phyloP scores from a whole-genome alignment of 2,888 invertebrate species.

The Drosophila cyrtoloma region DNA sequence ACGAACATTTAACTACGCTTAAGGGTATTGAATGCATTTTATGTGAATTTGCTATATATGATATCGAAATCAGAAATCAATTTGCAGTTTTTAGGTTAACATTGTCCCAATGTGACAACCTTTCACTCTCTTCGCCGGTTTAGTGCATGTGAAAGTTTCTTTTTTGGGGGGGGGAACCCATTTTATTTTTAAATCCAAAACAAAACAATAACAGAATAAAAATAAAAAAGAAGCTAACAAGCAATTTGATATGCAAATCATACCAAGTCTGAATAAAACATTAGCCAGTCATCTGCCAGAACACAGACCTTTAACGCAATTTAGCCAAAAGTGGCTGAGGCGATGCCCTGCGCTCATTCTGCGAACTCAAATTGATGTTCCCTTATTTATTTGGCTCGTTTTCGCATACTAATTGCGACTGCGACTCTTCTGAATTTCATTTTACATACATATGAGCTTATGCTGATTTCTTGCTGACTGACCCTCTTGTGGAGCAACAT shows the following conservation, averaged over 20 bases:
- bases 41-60: conserved; percentile 15
- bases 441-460: conserved; percentile 29
- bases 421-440: conserved; percentile 21
- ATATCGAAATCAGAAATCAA: conserved; percentile 15
- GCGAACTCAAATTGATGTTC: conserved; percentile 32
- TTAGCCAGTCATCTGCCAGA: conserved; percentile 51
- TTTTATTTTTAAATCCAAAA: conserved; percentile 39
- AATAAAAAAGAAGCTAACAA: conserved; percentile 53
- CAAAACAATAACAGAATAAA: background rate
- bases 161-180: conserved; percentile 24
- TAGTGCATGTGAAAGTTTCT: conserved; percentile 57
- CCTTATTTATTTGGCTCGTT: conserved; percentile 40
- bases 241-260: conserved; percentile 77
- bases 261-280: conserved; percentile 66
- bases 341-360: conserved; percentile 42
- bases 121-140: conserved; percentile 51
- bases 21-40: conserved; percentile 4
- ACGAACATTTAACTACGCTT: conserved; percentile 1
- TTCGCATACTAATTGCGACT: conserved; percentile 58
- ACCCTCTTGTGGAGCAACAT: conserved; percentile 44
- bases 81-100: background rate
- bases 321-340: conserved; percentile 33
- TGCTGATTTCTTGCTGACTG: conserved; percentile 30
- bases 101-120: conserved; percentile 18
- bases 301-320: conserved; percentile 44